Evolutionary conservation across 2,113 vertebrate species (phyloP).

Genomic region (Planiliza haematocheilus): DNA sequence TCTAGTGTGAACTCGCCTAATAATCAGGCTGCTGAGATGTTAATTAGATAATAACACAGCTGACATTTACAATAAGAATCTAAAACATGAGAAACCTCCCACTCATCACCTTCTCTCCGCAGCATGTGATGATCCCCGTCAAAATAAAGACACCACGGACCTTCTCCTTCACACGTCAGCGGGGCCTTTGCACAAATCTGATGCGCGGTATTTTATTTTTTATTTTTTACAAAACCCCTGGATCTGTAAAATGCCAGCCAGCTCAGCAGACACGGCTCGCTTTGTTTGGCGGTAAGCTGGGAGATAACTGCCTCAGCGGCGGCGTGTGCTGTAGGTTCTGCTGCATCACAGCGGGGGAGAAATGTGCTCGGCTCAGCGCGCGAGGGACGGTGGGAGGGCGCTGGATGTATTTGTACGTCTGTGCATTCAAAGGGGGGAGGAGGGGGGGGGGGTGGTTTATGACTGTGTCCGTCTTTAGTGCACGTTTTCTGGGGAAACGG

Average conservation of each 20-base stretch:
- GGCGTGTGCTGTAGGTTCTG: slow-evolving; percentile 6
- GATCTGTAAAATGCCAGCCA: slow-evolving; percentile 29
- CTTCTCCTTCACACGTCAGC: no score
- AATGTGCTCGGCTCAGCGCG: background rate
- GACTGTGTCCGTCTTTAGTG: slow-evolving; percentile 10
- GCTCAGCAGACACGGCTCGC: background rate
- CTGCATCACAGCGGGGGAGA: background rate
- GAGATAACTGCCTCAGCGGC: slow-evolving; percentile 13
- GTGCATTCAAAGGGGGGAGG: slow-evolving; percentile 17
- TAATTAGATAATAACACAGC: no score
- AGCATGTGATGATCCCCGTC: no score
- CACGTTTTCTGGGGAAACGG: slow-evolving; percentile 43
- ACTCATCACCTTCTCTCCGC: no score
- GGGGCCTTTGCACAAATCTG: no score
- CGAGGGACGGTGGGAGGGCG: background rate
- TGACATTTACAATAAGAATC: no score
- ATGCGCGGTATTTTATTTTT: no score
- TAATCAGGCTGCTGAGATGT: no score
- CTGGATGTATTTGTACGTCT: slow-evolving; percentile 9
- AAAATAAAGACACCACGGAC: no score
- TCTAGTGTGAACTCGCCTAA: no score
- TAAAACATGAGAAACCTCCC: no score
- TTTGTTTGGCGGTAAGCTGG: slow-evolving; percentile 13
- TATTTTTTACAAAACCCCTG: slow-evolving; percentile 5
- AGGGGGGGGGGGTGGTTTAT: slow-evolving; percentile 9